phyloP scores from a whole-genome alignment of 2,797 vertebrate species.

The Megalops cyprinoides region DNA sequence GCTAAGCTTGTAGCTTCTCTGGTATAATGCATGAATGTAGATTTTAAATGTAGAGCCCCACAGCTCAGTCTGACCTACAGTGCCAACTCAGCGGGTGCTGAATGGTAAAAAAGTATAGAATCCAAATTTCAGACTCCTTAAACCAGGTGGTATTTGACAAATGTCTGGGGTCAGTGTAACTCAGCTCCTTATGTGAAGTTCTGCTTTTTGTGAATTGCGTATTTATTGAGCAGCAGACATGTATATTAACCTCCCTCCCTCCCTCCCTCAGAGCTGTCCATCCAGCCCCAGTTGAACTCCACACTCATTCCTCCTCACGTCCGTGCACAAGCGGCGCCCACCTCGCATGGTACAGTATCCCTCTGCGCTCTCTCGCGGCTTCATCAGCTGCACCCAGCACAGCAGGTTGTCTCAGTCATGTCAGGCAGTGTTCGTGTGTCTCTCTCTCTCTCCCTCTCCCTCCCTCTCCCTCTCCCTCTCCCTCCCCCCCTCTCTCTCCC shows the following conservation, averaged over 20 bases:
- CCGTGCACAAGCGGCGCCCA: constrained; percentile 80
- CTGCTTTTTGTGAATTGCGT: background rate
- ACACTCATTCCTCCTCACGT: constrained; percentile 92
- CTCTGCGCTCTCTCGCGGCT: background rate
- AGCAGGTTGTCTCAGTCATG: background rate
- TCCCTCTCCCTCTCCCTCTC: no score
- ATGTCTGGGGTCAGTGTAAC: no score
- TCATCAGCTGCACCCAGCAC: no score
- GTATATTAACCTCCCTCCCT: constrained; percentile 24
- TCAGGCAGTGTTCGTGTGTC: background rate
- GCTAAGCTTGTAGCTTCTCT: no score
- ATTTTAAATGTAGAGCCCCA: no score
- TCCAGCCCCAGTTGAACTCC: constrained; percentile 89
- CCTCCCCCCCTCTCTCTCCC: no score
- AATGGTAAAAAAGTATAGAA: no score
- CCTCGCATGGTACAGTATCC: constrained; percentile 71
- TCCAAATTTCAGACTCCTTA: background rate
- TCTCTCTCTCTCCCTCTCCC: no score
- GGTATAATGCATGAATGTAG: no score
- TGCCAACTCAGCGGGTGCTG: no score
- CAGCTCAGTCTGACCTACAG: no score
- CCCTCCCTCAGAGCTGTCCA: constrained; percentile 82
- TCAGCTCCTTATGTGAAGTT: no score
- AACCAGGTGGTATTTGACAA: background rate
- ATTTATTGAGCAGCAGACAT: background rate